phyloP scores from a whole-genome alignment of 2,888 invertebrate species.

The Drosophila merina region DNA sequence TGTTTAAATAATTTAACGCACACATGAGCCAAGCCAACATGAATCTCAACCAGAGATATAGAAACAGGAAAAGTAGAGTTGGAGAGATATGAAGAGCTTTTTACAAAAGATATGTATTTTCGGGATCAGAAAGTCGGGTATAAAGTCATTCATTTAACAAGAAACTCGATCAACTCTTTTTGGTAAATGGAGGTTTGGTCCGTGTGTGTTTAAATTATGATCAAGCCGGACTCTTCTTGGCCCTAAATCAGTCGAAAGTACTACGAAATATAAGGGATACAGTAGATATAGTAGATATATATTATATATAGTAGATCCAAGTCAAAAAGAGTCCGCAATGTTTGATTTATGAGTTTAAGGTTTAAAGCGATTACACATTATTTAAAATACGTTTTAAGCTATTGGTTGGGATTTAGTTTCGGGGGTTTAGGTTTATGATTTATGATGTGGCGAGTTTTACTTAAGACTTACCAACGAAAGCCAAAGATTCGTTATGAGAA shows the following conservation, averaged over 20 bases:
- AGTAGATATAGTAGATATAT: background rate
- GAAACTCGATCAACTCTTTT: constrained; percentile 47
- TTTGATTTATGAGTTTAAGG: constrained; percentile 53
- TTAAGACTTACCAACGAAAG: constrained; percentile 94
- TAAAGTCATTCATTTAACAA: constrained; percentile 10
- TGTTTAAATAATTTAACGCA: constrained; percentile 75
- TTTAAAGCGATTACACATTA: constrained; percentile 64
- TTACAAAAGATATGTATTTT: constrained; percentile 14
- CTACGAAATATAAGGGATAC: constrained; percentile 25
- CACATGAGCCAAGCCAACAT: constrained; percentile 65
- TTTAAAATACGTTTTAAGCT: constrained; percentile 63
- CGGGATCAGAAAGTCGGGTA: background rate
- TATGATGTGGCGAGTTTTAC: constrained; percentile 80
- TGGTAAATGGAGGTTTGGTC: constrained; percentile 37
- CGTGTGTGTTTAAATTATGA: constrained; percentile 71
- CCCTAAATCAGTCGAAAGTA: constrained; percentile 26
- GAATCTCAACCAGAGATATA: constrained; percentile 26
- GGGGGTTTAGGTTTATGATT: constrained; percentile 69
- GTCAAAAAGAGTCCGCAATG: constrained; percentile 31
- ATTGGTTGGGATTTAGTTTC: constrained; percentile 48
- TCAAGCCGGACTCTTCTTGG: constrained; percentile 54
- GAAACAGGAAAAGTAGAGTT: constrained; percentile 4
- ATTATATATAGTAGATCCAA: background rate
- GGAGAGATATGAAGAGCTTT: constrained; percentile 3
- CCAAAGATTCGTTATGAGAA: constrained; percentile 97